Conservation (phyloP, 2,888 invertebrate species). For the Mycogona germanica region DNA sequence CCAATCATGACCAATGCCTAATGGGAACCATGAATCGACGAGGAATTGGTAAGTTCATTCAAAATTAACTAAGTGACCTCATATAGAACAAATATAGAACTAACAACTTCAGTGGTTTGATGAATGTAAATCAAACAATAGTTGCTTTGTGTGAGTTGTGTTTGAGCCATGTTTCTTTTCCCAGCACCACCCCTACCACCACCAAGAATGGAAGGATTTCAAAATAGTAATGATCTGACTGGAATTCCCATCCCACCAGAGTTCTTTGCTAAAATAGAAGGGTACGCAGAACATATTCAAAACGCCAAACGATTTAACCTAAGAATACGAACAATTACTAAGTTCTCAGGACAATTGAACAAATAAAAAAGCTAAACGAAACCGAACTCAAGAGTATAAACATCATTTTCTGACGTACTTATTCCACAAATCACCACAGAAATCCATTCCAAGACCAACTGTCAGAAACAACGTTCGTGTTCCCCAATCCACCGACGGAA, state of each 20-base stretch:
- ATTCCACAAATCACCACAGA: neutral
- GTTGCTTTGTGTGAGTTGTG: too few relatives aligned
- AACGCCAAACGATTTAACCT: too few relatives aligned
- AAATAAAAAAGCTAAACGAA: neutral
- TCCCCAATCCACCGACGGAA: neutral
- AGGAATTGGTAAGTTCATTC: neutral
- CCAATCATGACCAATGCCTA: constrained; percentile 1
- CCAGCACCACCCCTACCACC: neutral
- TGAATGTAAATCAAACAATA: too few relatives aligned
- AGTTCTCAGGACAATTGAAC: too few relatives aligned
- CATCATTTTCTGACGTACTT: neutral
- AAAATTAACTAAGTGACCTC: neutral
- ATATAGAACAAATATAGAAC: neutral
- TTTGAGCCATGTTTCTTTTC: neutral
- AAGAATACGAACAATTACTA: too few relatives aligned
- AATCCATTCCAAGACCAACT: too few relatives aligned
- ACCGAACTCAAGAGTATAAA: neutral
- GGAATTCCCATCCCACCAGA: too few relatives aligned
- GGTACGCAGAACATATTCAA: too few relatives aligned
- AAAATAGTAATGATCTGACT: too few relatives aligned
- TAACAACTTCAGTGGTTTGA: too few relatives aligned
- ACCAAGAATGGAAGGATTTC: neutral
- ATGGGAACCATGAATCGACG: neutral
- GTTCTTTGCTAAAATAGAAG: too few relatives aligned
- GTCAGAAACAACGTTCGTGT: neutral